Evolutionary conservation across 2,113 vertebrate species (phyloP).

Genomic region (Ochotona curzoniae): DNA sequence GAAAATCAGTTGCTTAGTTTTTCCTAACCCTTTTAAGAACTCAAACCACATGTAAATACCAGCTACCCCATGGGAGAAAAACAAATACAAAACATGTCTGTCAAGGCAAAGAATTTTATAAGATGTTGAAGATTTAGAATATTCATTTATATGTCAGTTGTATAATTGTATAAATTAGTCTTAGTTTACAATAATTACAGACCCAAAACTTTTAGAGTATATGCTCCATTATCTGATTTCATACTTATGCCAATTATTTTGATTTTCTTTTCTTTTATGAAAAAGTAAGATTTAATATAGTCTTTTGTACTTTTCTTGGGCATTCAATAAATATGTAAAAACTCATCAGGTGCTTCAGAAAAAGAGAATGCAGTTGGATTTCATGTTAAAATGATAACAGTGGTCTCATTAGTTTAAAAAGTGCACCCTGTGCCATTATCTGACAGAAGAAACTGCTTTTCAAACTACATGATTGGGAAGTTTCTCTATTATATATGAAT

Average conservation of each 20-base stretch:
- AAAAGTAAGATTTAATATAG: background rate
- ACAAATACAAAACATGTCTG: background rate
- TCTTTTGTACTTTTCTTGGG: background rate
- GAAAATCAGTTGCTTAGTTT: background rate
- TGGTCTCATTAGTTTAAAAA: background rate
- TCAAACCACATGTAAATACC: accelerated
- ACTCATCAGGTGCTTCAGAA: background rate
- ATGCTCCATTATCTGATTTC: background rate
- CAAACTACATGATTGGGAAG: background rate
- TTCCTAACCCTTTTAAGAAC: background rate
- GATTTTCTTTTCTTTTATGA: background rate
- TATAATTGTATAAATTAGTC: background rate
- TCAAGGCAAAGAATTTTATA: background rate
- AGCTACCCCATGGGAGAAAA: background rate
- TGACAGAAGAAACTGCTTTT: background rate
- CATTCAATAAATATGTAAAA: background rate
- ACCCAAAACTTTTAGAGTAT: background rate
- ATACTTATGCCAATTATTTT: background rate
- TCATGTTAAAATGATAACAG: slow-evolving; percentile 13
- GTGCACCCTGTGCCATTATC: background rate
- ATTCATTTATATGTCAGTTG: background rate
- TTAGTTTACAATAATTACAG: background rate
- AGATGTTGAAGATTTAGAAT: background rate
- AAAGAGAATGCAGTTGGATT: background rate
- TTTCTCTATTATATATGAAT: slow-evolving; percentile 11